A percentile compares a stretch with the other conserved stretches of the same genome.
Conservation (phyloP, 2,113 vertebrate genomes). For the Eupsittula cactorum region DNA sequence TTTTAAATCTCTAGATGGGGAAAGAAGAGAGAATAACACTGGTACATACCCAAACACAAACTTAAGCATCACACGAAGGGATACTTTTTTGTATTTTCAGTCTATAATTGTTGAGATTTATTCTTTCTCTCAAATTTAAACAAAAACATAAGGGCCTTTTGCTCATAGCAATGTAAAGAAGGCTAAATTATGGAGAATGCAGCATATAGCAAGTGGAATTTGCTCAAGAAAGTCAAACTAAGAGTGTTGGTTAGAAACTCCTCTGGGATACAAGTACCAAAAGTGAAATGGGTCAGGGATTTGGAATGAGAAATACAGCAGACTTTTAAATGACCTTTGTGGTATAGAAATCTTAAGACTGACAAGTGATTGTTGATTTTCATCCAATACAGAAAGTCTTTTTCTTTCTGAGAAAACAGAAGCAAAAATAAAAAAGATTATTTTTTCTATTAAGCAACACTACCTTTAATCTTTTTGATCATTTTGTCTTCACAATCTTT, state of each 20-base stretch:
- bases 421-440: accelerated
- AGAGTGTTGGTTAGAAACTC: not conserved
- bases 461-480: not conserved
- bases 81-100: not conserved
- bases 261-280: not conserved
- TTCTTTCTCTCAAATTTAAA: not conserved
- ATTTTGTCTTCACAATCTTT: not conserved
- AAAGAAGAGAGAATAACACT: no score
- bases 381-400: not conserved
- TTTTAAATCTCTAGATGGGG: no score
- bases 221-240: not conserved
- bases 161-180: not conserved
- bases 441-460: not conserved
- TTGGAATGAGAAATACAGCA: not conserved
- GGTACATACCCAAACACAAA: no score
- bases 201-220: not conserved
- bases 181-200: not conserved
- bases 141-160: not conserved
- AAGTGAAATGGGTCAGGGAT: not conserved
- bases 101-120: not conserved
- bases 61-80: not conserved
- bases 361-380: not conserved
- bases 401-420: not conserved
- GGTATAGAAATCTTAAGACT: not conserved
- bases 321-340: not conserved